phyloP scores from a whole-genome alignment of 2,888 invertebrate species.

The Drosophila formosana region DNA sequence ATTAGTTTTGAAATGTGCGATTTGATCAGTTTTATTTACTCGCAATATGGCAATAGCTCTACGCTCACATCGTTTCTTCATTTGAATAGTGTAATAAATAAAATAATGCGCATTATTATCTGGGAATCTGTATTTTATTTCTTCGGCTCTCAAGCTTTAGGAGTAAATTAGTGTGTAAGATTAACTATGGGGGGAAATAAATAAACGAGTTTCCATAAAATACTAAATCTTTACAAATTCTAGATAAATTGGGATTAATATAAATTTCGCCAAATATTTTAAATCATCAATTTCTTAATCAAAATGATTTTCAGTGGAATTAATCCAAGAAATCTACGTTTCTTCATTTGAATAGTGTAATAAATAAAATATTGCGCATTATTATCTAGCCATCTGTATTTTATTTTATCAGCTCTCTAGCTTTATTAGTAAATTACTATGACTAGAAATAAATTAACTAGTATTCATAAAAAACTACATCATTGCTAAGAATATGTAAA shows the following conservation, averaged over 20 bases:
- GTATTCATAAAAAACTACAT: neutral
- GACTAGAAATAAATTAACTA: neutral
- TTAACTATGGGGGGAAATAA: neutral
- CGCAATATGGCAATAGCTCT: neutral
- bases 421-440: neutral
- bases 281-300: too few species aligned
- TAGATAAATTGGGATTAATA: too few species aligned
- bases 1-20: constrained; percentile 11
- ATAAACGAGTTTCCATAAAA: neutral
- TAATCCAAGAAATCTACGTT: neutral
- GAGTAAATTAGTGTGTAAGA: neutral
- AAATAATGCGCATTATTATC: neutral
- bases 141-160: neutral
- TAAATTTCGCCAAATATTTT: too few species aligned
- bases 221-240: neutral
- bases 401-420: neutral
- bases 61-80: neutral
- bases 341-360: constrained; percentile 1
- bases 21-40: constrained; percentile 8
- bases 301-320: too few species aligned
- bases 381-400: neutral
- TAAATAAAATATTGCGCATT: neutral
- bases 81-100: constrained; percentile 4
- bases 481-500: too few species aligned
- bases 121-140: neutral